Base-by-base conservation (phyloP, 2,113 vertebrate species). In the Psilopogon haemacephalus region DNA sequence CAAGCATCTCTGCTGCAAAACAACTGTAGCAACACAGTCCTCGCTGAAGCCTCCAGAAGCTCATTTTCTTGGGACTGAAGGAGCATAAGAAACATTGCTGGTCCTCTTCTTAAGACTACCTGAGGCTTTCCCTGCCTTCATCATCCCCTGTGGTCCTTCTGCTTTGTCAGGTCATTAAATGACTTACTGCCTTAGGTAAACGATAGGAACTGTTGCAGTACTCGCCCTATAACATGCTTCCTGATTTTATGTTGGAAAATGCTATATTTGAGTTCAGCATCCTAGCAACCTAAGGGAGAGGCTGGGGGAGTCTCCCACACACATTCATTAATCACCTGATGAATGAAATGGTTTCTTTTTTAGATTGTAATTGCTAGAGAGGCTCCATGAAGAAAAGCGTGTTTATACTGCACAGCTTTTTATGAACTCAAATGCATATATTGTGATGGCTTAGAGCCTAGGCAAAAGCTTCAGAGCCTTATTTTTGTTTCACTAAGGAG, bases 331-430 rank as follows among this genome's bases (percentile, higher is more conserved):
- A 74, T 64, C 38, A 64, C 40, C 27, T 37, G 18, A 58, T 88
- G 20, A 89, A 83, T 70, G 3, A 84, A 83, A 84, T 77, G 14
- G 18, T 76, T 89, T 84, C 30, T 58, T 63, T 68, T 91, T 71
- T 42, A 74, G 38, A 30, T 48, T 54, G 59, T 42, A 78, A 35
- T 78, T 94, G 70, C 65, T 80, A 77, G 52, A 77, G 26, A 3
- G 38, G 18, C 8, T 54, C 37, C 32, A 42, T 37, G 77, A 86
- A 60, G 65, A 74, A 84, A 73, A 81, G 33, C 27, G 5, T 86
- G 65, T 90, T 92, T 94, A 70, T 52, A 59, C 33, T 71, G 69
- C 76, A 40, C 37, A 86, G 37, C 59, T 77, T 81, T 94, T 88
- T 84, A 74, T 70, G 33, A 72, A 63, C 62, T 54, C 52, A 54